Evolutionary conservation across 2,113 vertebrate genomes (phyloP), one percentile per base, ranked within the genome.

Genomic region (Ciconia maguari): DNA sequence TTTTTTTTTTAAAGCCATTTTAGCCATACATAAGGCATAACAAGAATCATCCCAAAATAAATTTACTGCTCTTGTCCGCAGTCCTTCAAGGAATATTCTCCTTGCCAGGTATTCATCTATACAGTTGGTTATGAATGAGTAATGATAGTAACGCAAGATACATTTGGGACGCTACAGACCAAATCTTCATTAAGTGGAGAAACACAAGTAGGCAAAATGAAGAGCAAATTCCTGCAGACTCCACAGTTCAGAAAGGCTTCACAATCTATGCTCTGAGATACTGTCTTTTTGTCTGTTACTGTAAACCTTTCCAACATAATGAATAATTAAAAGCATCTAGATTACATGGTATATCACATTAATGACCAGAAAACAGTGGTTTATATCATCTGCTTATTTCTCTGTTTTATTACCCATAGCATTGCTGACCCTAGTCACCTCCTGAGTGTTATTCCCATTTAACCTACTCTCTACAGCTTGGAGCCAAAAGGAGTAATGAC

Each of bases 261-360:
- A 84, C 14, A 17, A 68, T 34, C 65, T 82, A 11, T 36, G 17
- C 48, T 85, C 58, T 1, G 30, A 69, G 87, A 58, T 51, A 72
- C 26, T 51, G 52, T 48, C 74, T 60, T 95, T 85, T 80, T 75
- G 65, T 60, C 74, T 75, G 62, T 75, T 92, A 89, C 88, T 83
- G 64, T 89, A 95, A 97, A 83, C 27, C 62, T 61, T 92, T 83
- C 85, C 57, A 95, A 75, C 29, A 66, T 22, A 54, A 93, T 93
- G 77, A 96, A 94, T 96, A 95, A 97, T 94, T 96, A 90, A 96
- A 95, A 95, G 55, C 82, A 87, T n/a, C 30, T 70, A 91, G 58
- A 95, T 90, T 91, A 92, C 58, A 68, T 14, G 69, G 68, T 93
- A 52, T 80, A 91, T 94, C 82, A 95, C 88, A 87, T 72, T 80